Evolutionary conservation across 2,113 vertebrate genomes (phyloP).

Genomic region (Phrynosoma platyrhinos): DNA sequence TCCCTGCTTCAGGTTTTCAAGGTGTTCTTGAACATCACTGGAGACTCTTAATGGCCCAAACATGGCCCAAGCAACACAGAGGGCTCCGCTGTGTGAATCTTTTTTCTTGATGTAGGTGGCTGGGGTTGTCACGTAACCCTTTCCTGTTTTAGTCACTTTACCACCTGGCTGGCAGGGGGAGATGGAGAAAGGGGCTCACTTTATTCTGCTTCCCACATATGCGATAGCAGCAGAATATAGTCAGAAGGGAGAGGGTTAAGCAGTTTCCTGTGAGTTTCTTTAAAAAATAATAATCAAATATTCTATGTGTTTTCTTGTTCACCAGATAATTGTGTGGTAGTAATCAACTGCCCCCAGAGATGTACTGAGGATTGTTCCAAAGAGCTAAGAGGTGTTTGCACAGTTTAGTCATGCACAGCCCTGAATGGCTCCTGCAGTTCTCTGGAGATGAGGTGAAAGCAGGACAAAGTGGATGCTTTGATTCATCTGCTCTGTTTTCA

Average conservation of each 20-base stretch:
- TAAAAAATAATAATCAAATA: conserved; percentile 25
- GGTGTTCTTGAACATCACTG: conserved; percentile 31
- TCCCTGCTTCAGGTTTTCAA: neutral
- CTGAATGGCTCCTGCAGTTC: conserved; percentile 47
- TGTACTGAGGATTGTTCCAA: conserved; percentile 34
- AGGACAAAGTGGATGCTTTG: conserved; percentile 45
- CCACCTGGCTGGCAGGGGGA: neutral
- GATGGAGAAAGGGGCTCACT: neutral
- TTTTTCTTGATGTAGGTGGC: neutral
- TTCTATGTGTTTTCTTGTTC: conserved; percentile 55
- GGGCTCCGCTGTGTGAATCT: neutral
- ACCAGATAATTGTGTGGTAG: conserved; percentile 59
- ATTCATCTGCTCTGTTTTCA: conserved; percentile 51
- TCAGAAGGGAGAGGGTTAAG: neutral
- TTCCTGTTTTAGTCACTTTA: neutral
- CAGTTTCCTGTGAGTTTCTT: conserved; percentile 6
- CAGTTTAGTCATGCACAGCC: conserved; percentile 28
- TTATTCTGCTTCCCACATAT: neutral
- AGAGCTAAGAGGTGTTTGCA: neutral
- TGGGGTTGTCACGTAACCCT: neutral
- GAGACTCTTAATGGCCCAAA: neutral
- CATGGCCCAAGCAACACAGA: conserved; percentile 15
- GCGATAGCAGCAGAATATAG: neutral
- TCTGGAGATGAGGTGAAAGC: conserved; percentile 54
- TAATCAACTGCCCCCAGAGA: conserved; percentile 32